These are phyloP conservation scores for Dendrolimus pini DNA, from an alignment of 2,888 invertebrate species.

Conservation along the genomic window DNA sequence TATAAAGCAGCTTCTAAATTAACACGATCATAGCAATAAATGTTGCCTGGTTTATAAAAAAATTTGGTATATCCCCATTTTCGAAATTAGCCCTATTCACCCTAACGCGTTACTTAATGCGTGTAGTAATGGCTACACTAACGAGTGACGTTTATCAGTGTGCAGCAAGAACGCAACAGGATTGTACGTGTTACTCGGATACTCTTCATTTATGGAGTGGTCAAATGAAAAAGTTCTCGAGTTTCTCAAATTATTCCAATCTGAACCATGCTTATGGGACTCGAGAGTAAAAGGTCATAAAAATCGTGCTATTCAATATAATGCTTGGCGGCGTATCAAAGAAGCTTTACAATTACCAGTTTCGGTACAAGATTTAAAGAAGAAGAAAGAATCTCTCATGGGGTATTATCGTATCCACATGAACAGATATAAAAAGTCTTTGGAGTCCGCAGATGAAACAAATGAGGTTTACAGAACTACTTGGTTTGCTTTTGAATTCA, in stretches of 20 bases:
- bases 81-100: too few relatives aligned
- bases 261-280: background rate
- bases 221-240: background rate
- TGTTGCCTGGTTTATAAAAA: too few relatives aligned
- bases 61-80: too few relatives aligned
- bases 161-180: too few relatives aligned
- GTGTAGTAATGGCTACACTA: too few relatives aligned
- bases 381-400: constrained; percentile 17
- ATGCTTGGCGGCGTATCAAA: background rate
- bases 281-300: background rate
- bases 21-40: too few relatives aligned
- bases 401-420: constrained; percentile 30
- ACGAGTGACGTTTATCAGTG: too few relatives aligned
- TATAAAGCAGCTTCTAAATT: too few relatives aligned
- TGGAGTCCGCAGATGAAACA: constrained; percentile 1
- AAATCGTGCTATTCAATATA: background rate
- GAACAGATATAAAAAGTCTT: constrained; percentile 1
- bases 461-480: constrained; percentile 2
- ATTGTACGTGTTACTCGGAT: background rate
- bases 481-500: constrained; percentile 4
- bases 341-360: background rate
- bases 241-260: background rate
- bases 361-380: background rate
- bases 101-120: too few relatives aligned
- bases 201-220: background rate